phyloP scores from a whole-genome alignment of 2,113 vertebrate species.

The Bos indicus region DNA sequence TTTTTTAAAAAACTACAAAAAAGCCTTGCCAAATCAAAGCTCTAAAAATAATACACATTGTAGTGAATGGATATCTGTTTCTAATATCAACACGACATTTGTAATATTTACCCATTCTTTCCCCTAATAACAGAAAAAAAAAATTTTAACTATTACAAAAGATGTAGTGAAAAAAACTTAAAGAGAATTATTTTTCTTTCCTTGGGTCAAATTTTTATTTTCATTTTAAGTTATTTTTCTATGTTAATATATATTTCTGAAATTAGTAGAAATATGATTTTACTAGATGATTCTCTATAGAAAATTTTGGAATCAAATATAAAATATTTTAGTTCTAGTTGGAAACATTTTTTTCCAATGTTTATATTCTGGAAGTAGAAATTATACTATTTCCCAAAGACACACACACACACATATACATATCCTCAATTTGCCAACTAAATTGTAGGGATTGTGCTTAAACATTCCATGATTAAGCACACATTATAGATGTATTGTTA shows the following conservation, averaged over 20 bases:
- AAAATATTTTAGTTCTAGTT: neutral
- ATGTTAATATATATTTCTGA: neutral
- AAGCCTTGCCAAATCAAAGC: conserved; percentile 11
- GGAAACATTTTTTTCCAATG: neutral
- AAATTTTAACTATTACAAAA: neutral
- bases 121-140: neutral
- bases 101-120: neutral
- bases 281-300: neutral
- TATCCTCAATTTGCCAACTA: neutral
- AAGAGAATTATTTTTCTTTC: neutral
- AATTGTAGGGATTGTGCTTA: neutral
- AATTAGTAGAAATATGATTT: neutral
- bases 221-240: neutral
- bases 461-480: neutral
- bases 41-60: conserved; percentile 23
- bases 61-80: neutral
- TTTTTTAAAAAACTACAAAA: neutral
- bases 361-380: neutral
- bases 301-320: neutral
- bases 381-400: neutral
- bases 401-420: neutral
- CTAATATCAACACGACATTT: neutral
- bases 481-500: neutral
- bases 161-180: neutral
- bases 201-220: neutral